These are phyloP conservation scores for Sisyra terminalis DNA, from an alignment of 2,888 invertebrate species.

Conservation along the genomic window DNA sequence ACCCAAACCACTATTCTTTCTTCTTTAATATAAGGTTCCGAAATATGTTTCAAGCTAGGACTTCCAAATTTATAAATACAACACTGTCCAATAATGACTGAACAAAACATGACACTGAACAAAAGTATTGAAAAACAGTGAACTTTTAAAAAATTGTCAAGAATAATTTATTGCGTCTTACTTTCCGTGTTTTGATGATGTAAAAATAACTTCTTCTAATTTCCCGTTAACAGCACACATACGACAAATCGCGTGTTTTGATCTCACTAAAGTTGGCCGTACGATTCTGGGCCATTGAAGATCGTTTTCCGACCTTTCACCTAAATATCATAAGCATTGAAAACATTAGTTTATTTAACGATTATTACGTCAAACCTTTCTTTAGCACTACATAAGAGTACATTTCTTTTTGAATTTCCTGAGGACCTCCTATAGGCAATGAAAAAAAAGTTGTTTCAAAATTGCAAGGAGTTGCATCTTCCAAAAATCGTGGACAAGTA, in stretches of 20 bases:
- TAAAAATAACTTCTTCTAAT: conserved; percentile 60
- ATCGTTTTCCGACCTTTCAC: conserved; percentile 27
- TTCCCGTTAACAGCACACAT: conserved; percentile 60
- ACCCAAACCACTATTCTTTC: no score
- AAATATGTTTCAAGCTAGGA: no score
- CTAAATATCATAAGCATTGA: conserved; percentile 17
- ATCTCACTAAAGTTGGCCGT: conserved; percentile 46
- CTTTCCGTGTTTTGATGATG: conserved; percentile 58
- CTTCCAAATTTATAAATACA: not conserved
- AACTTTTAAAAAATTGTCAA: conserved; percentile 1
- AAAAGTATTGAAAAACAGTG: not conserved
- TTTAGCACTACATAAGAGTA: conserved; percentile 71
- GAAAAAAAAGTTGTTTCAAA: conserved; percentile 48
- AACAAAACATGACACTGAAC: not conserved
- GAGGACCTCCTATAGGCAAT: conserved; percentile 31
- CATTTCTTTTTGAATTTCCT: conserved; percentile 32
- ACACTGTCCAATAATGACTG: not conserved
- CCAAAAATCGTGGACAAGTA: conserved; percentile 53
- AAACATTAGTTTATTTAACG: not conserved
- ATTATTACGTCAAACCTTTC: conserved; percentile 39
- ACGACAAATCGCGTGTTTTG: conserved; percentile 59
- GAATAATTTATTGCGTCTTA: conserved; percentile 23
- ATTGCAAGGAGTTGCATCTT: conserved; percentile 59
- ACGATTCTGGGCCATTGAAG: conserved; percentile 69
- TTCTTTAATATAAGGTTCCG: no score